These are phyloP conservation scores for Parazoanthus swiftii DNA, from an alignment of 92 coral and sea anemone species.

Conservation along the genomic window DNA sequence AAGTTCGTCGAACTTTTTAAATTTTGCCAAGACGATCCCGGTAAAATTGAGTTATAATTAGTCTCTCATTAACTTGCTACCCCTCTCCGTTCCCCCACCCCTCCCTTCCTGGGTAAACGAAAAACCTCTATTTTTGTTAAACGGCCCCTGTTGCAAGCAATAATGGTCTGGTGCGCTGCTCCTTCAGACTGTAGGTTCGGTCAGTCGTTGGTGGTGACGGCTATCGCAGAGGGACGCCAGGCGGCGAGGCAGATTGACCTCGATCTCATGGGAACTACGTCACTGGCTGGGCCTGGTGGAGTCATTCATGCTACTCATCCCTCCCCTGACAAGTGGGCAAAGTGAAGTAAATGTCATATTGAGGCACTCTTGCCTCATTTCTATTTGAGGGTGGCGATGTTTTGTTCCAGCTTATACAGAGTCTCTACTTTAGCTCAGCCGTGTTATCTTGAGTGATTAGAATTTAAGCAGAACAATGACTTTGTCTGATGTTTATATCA, in stretches of 20 bases:
- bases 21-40: too few species aligned
- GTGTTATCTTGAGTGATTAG: too few species aligned
- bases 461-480: not conserved
- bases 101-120: not conserved
- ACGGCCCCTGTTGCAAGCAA: not conserved
- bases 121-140: not conserved
- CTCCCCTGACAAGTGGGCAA: constrained; percentile 48
- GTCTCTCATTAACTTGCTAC: not conserved
- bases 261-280: constrained; percentile 91
- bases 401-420: not conserved
- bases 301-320: constrained; percentile 77
- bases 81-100: not conserved
- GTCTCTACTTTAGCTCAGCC: not conserved
- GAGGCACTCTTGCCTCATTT: too few species aligned
- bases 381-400: not conserved
- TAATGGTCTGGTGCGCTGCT: not conserved
- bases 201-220: constrained; percentile 92
- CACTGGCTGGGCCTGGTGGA: constrained; percentile 97
- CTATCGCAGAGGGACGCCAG: constrained; percentile 97
- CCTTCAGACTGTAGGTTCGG: constrained; percentile 86
- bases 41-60: not conserved
- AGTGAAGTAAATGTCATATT: not conserved
- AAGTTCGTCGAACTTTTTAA: too few species aligned
- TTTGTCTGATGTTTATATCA: not conserved
- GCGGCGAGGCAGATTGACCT: constrained; percentile 99